phyloP scores from a whole-genome alignment of 2,888 invertebrate genomes.

The Synergus laeviventris region DNA sequence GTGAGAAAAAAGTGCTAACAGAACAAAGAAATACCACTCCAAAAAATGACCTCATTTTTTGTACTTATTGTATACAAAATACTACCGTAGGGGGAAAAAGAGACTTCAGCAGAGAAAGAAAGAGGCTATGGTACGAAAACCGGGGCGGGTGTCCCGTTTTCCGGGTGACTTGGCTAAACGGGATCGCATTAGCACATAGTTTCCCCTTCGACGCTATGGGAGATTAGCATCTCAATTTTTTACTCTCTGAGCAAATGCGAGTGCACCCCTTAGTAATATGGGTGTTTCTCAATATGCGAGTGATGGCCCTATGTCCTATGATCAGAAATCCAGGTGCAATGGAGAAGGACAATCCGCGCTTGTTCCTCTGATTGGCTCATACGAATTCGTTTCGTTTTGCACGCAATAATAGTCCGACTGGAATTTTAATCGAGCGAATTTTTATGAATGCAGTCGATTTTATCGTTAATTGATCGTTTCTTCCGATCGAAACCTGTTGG shows the following conservation, averaged over 20 bases:
- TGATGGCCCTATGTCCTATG: conserved; percentile 2
- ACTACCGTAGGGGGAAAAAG: conserved; percentile 1
- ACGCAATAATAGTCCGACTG: background rate
- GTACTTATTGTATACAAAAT: background rate
- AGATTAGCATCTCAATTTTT: conserved; percentile 73
- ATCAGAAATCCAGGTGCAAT: conserved; percentile 32
- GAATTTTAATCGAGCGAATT: conserved; percentile 19
- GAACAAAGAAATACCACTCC: background rate
- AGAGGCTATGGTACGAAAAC: conserved; percentile 56
- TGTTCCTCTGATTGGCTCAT: conserved; percentile 31
- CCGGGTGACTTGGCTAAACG: conserved; percentile 72
- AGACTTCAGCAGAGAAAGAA: conserved; percentile 34
- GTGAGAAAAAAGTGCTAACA: background rate
- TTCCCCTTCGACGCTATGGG: conserved; percentile 63
- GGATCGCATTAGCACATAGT: conserved; percentile 56
- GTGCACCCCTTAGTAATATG: conserved; percentile 24
- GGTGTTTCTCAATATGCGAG: conserved; percentile 35
- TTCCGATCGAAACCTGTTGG: conserved; percentile 30
- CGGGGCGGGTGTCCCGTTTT: conserved; percentile 74
- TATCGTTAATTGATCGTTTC: conserved; percentile 36
- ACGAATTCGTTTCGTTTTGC: conserved; percentile 23
- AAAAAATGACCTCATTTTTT: background rate
- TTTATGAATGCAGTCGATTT: conserved; percentile 34
- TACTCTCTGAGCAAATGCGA: conserved; percentile 45
- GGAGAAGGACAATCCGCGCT: conserved; percentile 22